Conservation (phyloP, 2,113 vertebrate genomes). For the Microtus pennsylvanicus region DNA sequence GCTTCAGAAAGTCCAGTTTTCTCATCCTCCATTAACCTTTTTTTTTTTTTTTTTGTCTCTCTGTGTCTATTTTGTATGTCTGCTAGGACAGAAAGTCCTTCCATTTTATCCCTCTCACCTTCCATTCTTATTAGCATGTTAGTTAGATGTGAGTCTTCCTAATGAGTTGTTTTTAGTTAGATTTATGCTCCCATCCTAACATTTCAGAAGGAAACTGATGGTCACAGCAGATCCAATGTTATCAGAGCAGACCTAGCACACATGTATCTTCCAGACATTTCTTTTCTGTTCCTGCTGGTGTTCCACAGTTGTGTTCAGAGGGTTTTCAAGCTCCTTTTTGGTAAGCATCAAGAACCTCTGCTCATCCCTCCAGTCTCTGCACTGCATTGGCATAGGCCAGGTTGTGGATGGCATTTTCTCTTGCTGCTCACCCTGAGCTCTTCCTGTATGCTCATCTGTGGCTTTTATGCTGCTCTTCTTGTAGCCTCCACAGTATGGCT, state of each 20-base stretch:
- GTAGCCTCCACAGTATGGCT: neutral
- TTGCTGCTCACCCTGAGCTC: too few relatives aligned
- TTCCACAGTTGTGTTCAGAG: neutral
- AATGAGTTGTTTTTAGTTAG: neutral
- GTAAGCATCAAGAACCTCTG: neutral
- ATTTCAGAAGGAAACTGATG: neutral
- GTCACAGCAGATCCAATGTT: neutral
- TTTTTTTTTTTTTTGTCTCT: neutral
- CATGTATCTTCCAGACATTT: too few relatives aligned
- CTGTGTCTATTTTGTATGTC: neutral
- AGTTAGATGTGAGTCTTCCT: neutral
- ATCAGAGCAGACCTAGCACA: neutral
- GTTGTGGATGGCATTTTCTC: neutral
- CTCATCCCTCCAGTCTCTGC: neutral
- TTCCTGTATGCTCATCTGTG: neutral
- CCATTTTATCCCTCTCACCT: neutral
- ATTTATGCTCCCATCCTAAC: neutral
- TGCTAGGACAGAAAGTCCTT: too few relatives aligned
- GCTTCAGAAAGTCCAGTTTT: too few relatives aligned
- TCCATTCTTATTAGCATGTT: neutral
- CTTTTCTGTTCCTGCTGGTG: neutral
- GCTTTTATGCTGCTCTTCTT: neutral
- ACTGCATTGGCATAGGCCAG: neutral
- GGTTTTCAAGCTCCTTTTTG: too few relatives aligned
- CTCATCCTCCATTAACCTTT: neutral